Conservation (phyloP, 2,888 invertebrate genomes). For the Cabera pusaria region DNA sequence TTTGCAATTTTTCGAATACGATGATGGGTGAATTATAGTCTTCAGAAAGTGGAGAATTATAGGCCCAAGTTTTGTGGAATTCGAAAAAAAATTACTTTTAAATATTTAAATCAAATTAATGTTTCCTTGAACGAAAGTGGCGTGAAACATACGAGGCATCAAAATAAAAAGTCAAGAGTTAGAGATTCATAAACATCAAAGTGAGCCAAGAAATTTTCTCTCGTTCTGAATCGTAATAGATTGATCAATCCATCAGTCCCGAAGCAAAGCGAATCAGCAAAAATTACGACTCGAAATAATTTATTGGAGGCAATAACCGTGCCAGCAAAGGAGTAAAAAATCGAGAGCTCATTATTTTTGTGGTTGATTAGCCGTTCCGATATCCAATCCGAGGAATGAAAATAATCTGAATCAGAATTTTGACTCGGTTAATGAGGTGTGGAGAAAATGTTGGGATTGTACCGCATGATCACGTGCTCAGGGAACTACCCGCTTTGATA, state of each 20-base stretch:
- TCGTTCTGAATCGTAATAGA: slow-evolving; percentile 16
- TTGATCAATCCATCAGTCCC: slow-evolving; percentile 23
- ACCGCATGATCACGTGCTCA: slow-evolving; percentile 14
- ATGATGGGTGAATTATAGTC: slow-evolving; percentile 32
- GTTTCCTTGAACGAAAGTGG: no score
- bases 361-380: slow-evolving; percentile 30
- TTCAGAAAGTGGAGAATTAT: slow-evolving; percentile 20
- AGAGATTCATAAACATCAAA: not conserved
- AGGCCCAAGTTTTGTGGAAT: slow-evolving; percentile 2
- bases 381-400: slow-evolving; percentile 31
- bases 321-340: slow-evolving; percentile 25
- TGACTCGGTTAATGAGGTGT: slow-evolving; percentile 44
- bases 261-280: slow-evolving; percentile 29
- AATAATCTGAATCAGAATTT: slow-evolving; percentile 42
- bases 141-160: no score
- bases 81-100: no score
- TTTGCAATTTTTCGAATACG: slow-evolving; percentile 34
- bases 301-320: slow-evolving; percentile 25
- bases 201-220: slow-evolving; percentile 7
- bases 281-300: slow-evolving; percentile 27
- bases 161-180: no score
- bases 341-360: slow-evolving; percentile 32
- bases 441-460: slow-evolving; percentile 31
- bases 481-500: not conserved
- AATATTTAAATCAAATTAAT: no score